These are phyloP conservation scores for Indicator indicator DNA, from an alignment of 2,113 vertebrate genomes.

Conservation along the genomic window DNA sequence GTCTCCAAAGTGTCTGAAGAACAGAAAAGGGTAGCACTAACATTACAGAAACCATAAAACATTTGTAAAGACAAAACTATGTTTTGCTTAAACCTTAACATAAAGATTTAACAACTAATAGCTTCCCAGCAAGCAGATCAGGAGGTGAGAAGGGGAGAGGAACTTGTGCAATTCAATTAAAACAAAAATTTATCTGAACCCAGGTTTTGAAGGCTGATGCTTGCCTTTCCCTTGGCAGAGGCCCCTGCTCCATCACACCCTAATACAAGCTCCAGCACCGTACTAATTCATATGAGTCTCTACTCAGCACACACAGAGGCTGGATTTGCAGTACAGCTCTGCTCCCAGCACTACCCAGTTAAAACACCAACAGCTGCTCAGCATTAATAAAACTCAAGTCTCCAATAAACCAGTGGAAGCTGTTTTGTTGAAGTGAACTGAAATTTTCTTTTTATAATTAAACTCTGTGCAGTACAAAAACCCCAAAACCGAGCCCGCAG, in stretches of 20 bases:
- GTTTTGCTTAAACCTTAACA: background rate
- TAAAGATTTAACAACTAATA: background rate
- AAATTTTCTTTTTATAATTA: background rate
- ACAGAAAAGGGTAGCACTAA: background rate
- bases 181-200: background rate
- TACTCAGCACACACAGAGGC: background rate
- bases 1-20: background rate
- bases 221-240: background rate
- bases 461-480: background rate
- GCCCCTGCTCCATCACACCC: background rate
- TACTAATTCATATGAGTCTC: accelerated
- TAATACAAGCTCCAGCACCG: background rate
- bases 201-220: background rate
- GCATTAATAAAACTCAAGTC: background rate
- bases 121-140: background rate
- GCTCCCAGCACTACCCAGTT: background rate
- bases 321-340: background rate
- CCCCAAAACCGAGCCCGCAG: background rate
- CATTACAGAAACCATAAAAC: background rate
- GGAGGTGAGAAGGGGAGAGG: background rate
- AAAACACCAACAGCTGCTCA: background rate
- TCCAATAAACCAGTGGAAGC: background rate
- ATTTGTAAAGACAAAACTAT: background rate
- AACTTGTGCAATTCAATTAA: background rate
- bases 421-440: background rate